Conservation (phyloP, 2,888 invertebrate species). For the Steromphala cineraria region DNA sequence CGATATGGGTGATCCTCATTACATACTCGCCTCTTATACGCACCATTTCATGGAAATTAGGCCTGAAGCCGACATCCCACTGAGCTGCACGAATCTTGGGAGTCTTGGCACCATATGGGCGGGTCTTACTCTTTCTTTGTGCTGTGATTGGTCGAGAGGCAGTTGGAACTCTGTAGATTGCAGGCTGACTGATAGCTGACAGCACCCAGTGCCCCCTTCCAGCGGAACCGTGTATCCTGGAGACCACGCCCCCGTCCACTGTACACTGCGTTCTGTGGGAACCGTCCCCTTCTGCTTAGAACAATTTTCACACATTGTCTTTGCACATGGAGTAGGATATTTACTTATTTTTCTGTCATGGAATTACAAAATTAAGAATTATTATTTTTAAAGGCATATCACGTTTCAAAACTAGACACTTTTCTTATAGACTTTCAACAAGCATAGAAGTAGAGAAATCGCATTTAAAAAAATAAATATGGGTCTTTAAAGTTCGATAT, state of each 20-base stretch:
- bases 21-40: conserved; percentile 25
- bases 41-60: conserved; percentile 27
- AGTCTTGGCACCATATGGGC: conserved; percentile 9
- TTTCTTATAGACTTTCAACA: no score
- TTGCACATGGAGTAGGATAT: no score
- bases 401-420: no score
- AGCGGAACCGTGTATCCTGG: neutral
- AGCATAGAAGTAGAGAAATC: no score
- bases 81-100: neutral
- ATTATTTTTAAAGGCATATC: no score
- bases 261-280: neutral
- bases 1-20: conserved; percentile 23
- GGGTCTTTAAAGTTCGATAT: no score
- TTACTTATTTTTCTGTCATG: no score
- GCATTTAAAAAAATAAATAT: no score
- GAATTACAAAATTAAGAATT: no score
- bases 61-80: conserved; percentile 20
- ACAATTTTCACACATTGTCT: no score
- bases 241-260: neutral
- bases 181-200: neutral
- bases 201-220: neutral
- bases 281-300: neutral
- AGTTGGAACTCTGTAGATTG: neutral
- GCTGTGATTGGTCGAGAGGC: neutral
- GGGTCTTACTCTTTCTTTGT: neutral